These are phyloP conservation scores for Varanus komodoensis DNA, from an alignment of 2,113 vertebrate genomes.

Conservation along the genomic window DNA sequence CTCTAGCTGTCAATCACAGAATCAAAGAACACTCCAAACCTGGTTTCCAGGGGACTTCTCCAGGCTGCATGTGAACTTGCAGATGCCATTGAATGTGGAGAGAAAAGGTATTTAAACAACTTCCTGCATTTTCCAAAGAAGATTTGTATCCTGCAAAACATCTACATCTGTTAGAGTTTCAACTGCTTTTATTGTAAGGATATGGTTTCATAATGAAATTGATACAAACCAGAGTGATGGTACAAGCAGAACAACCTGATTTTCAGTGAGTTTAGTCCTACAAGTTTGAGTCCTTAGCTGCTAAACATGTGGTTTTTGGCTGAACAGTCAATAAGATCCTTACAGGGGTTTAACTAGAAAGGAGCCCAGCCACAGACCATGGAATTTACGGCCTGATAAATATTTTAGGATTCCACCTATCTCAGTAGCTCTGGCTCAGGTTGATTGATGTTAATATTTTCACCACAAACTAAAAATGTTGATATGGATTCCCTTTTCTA, in stretches of 20 bases:
- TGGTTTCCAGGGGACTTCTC: slow-evolving; percentile 51
- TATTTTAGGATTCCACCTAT: background rate
- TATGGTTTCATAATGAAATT: background rate
- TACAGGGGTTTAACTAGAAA: background rate
- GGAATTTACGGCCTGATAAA: background rate
- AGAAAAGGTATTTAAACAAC: slow-evolving; percentile 26
- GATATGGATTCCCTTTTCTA: background rate
- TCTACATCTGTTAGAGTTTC: background rate
- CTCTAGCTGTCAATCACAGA: slow-evolving; percentile 78
- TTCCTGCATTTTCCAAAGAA: background rate
- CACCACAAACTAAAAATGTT: background rate
- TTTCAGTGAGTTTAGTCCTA: background rate
- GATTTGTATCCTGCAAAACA: background rate
- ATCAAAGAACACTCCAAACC: slow-evolving; percentile 44
- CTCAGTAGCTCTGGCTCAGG: background rate
- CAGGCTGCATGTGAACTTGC: slow-evolving; percentile 20
- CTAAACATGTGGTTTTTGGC: background rate
- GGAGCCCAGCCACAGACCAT: too few relatives aligned
- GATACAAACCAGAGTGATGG: accelerated
- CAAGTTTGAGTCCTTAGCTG: accelerated
- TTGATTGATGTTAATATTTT: background rate
- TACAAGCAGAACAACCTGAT: background rate
- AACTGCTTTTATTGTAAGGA: background rate
- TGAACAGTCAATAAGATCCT: background rate
- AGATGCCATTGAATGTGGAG: slow-evolving; percentile 26